Percentiles rank a stretch among this genome's conserved stretches.
Evolutionary conservation across 2,113 vertebrate genomes (phyloP).

Genomic region (Poeciliopsis prolifica): DNA sequence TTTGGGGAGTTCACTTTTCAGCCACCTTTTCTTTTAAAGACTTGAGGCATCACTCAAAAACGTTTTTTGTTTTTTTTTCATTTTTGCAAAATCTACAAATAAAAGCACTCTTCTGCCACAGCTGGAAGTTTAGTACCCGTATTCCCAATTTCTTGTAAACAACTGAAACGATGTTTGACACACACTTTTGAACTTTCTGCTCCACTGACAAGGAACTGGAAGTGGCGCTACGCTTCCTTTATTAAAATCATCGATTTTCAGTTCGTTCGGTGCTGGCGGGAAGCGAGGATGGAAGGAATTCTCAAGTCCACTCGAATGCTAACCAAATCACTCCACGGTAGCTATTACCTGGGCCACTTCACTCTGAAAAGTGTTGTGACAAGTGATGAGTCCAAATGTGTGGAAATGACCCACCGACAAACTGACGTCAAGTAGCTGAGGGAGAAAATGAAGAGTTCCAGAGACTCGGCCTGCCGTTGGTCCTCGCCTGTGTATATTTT

Average conservation of each 20-base stretch:
- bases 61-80: neutral
- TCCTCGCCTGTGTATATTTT: constrained; percentile 27
- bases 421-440: constrained; percentile 27
- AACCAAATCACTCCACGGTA: constrained; percentile 32
- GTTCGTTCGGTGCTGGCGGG: constrained; percentile 26
- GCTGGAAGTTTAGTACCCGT: neutral
- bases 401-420: constrained; percentile 51
- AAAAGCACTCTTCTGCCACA: neutral
- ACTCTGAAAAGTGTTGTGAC: constrained; percentile 69
- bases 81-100: neutral
- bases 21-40: neutral
- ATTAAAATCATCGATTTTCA: constrained; percentile 67
- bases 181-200: constrained; percentile 30
- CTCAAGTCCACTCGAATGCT: constrained; percentile 62
- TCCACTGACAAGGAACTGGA: constrained; percentile 9
- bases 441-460: constrained; percentile 27
- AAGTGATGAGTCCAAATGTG: constrained; percentile 58
- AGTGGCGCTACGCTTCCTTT: constrained; percentile 54
- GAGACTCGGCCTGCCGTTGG: constrained; percentile 34
- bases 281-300: constrained; percentile 28
- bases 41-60: constrained; percentile 12
- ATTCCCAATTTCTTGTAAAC: constrained; percentile 22
- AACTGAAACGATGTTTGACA: constrained; percentile 33
- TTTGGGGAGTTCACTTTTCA: neutral
- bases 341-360: constrained; percentile 50